Percentiles rank a stretch among this genome's conserved stretches.
Conservation (phyloP, 2,113 vertebrate species). For the Sylvietta virens region DNA sequence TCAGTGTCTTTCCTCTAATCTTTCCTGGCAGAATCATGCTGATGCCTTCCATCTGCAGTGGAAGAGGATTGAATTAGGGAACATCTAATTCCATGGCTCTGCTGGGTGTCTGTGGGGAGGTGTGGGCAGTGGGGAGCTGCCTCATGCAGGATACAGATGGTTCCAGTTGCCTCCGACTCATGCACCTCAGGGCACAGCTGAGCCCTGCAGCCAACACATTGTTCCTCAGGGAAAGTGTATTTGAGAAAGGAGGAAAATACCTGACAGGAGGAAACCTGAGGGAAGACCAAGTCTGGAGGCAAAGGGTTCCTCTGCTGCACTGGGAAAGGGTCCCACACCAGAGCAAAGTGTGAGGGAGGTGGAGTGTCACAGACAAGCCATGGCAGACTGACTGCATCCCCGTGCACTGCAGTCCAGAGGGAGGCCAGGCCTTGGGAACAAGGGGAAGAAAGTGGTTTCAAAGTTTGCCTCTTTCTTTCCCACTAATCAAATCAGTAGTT, state of each 20-base stretch:
- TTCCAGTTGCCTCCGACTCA: fast-evolving
- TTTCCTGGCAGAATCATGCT: not conserved
- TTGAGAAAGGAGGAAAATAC: not conserved
- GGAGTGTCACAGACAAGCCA: not conserved
- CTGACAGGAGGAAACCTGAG: not conserved
- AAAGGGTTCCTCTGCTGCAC: not conserved
- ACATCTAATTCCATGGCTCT: not conserved
- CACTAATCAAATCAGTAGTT: not conserved
- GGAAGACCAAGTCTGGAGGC: not conserved
- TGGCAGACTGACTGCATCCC: not conserved
- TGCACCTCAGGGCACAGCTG: fast-evolving
- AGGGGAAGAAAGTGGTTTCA: not conserved
- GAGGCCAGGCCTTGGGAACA: not conserved
- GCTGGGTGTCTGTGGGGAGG: not conserved
- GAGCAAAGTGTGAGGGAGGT: not conserved
- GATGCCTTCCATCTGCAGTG: not conserved
- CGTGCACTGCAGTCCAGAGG: fast-evolving
- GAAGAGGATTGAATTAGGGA: not conserved
- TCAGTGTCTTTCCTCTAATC: not conserved
- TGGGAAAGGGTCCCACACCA: not conserved
- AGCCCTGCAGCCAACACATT: not conserved
- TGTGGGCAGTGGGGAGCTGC: not conserved
- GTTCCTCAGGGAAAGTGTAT: fast-evolving
- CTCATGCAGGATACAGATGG: fast-evolving
- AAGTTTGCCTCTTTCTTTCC: not conserved